A percentile compares a stretch with the other conserved stretches of the same genome.
phyloP scores from a whole-genome alignment of 53 echinoderm and acorn worm genomes.

The Echinarachnius parma region DNA sequence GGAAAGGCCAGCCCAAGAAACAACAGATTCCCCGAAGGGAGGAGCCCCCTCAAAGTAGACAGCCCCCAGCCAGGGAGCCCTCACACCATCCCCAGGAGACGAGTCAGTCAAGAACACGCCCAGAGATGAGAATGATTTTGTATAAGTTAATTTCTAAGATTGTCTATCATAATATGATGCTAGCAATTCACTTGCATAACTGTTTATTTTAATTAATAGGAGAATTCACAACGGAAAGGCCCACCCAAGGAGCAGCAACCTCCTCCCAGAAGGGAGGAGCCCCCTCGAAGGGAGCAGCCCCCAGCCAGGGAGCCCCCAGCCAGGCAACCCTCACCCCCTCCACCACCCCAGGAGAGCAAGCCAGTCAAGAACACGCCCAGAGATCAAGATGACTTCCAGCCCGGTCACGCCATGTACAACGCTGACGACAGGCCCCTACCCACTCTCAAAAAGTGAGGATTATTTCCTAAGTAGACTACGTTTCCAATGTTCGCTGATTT shows the following conservation, averaged over 20 bases:
- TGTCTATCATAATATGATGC: too few relatives aligned
- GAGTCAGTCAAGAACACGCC: neutral
- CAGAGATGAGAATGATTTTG: neutral
- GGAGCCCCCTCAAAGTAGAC: neutral
- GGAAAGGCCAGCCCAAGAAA: too few relatives aligned
- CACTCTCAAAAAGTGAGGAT: conserved; percentile 80
- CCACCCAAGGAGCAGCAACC: too few relatives aligned
- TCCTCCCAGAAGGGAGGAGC: neutral
- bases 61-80: conserved; percentile 2
- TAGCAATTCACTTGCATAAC: too few relatives aligned
- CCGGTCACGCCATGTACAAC: conserved; percentile 16
- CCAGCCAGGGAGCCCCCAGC: neutral
- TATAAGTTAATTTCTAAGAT: too few relatives aligned
- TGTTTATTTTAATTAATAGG: too few relatives aligned
- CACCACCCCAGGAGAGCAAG: neutral
- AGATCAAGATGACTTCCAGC: neutral
- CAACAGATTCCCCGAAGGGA: neutral
- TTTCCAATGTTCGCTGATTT: too few relatives aligned
- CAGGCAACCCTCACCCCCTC: neutral
- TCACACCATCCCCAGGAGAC: neutral
- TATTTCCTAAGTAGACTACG: too few relatives aligned
- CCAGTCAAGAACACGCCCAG: conserved; percentile 1
- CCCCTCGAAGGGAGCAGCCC: conserved; percentile 10
- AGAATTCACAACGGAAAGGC: too few relatives aligned
- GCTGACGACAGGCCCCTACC: conserved; percentile 88